Evolutionary conservation across 2,797 vertebrate species (phyloP).

Genomic region (Helarctos malayanus): DNA sequence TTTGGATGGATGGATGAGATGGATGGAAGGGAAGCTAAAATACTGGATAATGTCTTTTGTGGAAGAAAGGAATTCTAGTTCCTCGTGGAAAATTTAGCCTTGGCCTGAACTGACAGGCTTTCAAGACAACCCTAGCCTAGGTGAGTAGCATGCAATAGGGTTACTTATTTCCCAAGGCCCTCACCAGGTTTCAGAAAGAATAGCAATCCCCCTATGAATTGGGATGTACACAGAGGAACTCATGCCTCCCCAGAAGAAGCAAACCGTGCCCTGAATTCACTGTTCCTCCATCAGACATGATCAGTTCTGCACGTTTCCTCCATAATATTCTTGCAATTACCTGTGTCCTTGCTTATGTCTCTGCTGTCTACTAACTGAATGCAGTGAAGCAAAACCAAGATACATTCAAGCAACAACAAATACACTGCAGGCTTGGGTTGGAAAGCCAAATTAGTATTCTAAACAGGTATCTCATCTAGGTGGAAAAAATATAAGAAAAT

Average conservation of each 20-base stretch:
- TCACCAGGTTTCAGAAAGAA: neutral
- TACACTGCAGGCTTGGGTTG: neutral
- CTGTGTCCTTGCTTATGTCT: slow-evolving; percentile 27
- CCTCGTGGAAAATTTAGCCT: neutral
- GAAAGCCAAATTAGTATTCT: slow-evolving; percentile 67
- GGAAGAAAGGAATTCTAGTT: neutral
- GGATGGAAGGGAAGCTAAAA: neutral
- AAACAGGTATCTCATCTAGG: slow-evolving; percentile 57
- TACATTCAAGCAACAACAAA: slow-evolving; percentile 35
- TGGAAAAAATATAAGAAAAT: slow-evolving; percentile 26
- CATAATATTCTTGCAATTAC: slow-evolving; percentile 11
- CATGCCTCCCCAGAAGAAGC: neutral
- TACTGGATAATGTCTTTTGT: neutral
- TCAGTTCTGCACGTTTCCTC: neutral
- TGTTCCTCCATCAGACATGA: neutral
- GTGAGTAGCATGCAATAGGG: neutral
- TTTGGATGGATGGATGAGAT: neutral
- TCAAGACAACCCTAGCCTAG: neutral
- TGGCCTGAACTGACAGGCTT: neutral
- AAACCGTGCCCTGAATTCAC: neutral
- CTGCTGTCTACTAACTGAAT: neutral
- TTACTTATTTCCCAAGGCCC: neutral
- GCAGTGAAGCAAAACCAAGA: slow-evolving; percentile 64
- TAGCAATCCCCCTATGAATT: neutral
- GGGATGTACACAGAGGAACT: neutral